These are phyloP conservation scores for Spodoptera littoralis DNA, from an alignment of 2,888 invertebrate species.

Conservation along the genomic window DNA sequence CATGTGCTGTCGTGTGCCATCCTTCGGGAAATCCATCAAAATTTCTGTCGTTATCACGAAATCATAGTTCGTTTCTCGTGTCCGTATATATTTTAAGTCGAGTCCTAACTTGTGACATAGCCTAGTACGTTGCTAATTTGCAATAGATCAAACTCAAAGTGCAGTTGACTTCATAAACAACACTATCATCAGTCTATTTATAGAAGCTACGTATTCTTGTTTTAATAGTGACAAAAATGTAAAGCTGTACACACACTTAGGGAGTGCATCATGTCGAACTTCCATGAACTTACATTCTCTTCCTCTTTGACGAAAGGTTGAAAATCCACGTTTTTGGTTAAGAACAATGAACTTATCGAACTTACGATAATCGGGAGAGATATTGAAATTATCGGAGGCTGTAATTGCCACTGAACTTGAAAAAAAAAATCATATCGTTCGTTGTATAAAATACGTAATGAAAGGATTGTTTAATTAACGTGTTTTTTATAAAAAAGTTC, in stretches of 20 bases:
- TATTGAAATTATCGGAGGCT: constrained; percentile 20
- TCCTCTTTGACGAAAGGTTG: constrained; percentile 65
- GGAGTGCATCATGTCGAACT: constrained; percentile 54
- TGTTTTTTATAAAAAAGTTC: too few species aligned
- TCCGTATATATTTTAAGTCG: too few species aligned
- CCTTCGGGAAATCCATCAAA: too few species aligned
- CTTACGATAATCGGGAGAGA: constrained; percentile 26
- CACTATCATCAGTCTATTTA: constrained; percentile 17
- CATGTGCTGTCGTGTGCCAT: too few species aligned
- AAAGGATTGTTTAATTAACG: too few species aligned
- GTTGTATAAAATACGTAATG: too few species aligned
- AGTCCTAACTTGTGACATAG: too few species aligned
- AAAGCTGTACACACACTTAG: constrained; percentile 1
- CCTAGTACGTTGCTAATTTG: too few species aligned
- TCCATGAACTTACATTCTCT: constrained; percentile 78
- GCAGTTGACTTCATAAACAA: not conserved
- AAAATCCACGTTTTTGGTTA: constrained; percentile 42
- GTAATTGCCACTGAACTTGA: constrained; percentile 13
- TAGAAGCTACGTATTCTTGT: constrained; percentile 24
- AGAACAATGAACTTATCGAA: constrained; percentile 43
- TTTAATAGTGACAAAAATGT: constrained; percentile 28
- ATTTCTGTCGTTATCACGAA: too few species aligned
- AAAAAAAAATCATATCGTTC: not conserved
- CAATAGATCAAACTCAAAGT: too few species aligned
- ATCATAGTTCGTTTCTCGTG: too few species aligned